Evolutionary conservation across 2,888 invertebrate species (phyloP), one percentile per base, ranked within the genome.

Genomic region (Tortrix viridana): DNA sequence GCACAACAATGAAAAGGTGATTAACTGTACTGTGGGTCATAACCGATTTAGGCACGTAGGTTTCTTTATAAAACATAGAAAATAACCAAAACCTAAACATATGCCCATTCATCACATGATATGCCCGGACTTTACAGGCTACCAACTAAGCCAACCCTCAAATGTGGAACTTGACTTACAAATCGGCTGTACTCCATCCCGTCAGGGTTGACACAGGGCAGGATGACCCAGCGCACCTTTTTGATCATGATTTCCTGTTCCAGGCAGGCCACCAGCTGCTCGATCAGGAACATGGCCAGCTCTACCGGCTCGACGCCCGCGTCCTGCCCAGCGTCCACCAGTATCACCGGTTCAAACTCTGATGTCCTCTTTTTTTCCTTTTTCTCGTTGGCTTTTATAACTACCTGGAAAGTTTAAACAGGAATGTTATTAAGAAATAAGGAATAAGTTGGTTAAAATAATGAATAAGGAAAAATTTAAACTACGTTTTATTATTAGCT

Each of bases 121-220:
- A n/a, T n/a, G n/a, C n/a, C n/a, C n/a, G n/a, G n/a, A n/a, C n/a
- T n/a, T n/a, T n/a, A n/a, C n/a, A n/a, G n/a, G n/a, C n/a, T n/a
- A n/a, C n/a, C n/a, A n/a, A n/a, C n/a, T n/a, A n/a, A n/a, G n/a
- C n/a, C n/a, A n/a, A n/a, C n/a, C n/a, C n/a, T n/a, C n/a, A n/a
- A 26, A 9, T 0, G 32, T 9, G 12, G 12, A 46, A 19, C 22
- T n/a, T 20, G 20, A 65, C 84, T 82, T 74, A 91, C 90, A 70
- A 71, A 77, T 81, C 82, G 79, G 1, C 72, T 66, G 61, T 77
- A 86, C 65, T 91, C 91, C 68, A 80, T 71, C 2, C 89, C 91
- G 65, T 91, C 91, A 5, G 91, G 90, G 67, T 91, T 91, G 2
- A 79, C 79, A 18, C 76, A 79, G 0, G 91, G 91, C 47, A 91